phyloP scores from a whole-genome alignment of 2,797 vertebrate genomes.

The Chelmon rostratus region DNA sequence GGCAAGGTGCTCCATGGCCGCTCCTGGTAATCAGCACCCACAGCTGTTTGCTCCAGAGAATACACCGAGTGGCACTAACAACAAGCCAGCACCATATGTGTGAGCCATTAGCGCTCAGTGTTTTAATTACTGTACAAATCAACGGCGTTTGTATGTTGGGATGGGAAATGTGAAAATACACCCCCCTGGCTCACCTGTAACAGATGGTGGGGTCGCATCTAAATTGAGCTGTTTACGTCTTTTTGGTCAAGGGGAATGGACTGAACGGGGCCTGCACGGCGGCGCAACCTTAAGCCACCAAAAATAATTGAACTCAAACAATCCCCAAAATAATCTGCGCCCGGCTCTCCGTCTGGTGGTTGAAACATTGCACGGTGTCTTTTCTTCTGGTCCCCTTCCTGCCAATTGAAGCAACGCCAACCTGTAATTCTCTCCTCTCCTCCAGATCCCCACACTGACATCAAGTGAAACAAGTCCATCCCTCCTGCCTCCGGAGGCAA shows the following conservation, averaged over 20 bases:
- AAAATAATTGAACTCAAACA: slow-evolving; percentile 64
- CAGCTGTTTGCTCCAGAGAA: slow-evolving; percentile 71
- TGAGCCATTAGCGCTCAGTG: slow-evolving; percentile 63
- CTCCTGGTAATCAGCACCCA: slow-evolving; percentile 62
- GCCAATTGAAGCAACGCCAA: slow-evolving; percentile 79
- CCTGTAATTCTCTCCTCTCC: slow-evolving; percentile 79
- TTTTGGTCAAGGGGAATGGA: slow-evolving; percentile 35
- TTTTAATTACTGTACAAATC: slow-evolving; percentile 76
- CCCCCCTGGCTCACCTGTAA: slow-evolving; percentile 48
- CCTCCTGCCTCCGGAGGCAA: slow-evolving; percentile 75
- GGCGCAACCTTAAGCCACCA: slow-evolving; percentile 50
- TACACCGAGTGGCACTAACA: slow-evolving; percentile 57
- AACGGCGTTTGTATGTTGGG: slow-evolving; percentile 38
- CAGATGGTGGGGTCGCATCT: slow-evolving; percentile 54
- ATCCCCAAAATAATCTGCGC: slow-evolving; percentile 65
- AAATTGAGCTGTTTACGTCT: slow-evolving; percentile 50
- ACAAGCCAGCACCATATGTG: slow-evolving; percentile 68
- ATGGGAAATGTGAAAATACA: slow-evolving; percentile 21
- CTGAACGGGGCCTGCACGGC: slow-evolving; percentile 25
- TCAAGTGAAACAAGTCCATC: slow-evolving; percentile 82
- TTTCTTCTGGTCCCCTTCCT: slow-evolving; percentile 57
- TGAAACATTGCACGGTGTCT: slow-evolving; percentile 59
- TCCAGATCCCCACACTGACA: slow-evolving; percentile 77
- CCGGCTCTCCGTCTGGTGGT: slow-evolving; percentile 45
- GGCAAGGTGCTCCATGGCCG: slow-evolving; percentile 57